A percentile compares a stretch with the other conserved stretches of the same genome.
Conservation (phyloP, 2,113 vertebrate genomes). For the Gallinago paraguaiae region DNA sequence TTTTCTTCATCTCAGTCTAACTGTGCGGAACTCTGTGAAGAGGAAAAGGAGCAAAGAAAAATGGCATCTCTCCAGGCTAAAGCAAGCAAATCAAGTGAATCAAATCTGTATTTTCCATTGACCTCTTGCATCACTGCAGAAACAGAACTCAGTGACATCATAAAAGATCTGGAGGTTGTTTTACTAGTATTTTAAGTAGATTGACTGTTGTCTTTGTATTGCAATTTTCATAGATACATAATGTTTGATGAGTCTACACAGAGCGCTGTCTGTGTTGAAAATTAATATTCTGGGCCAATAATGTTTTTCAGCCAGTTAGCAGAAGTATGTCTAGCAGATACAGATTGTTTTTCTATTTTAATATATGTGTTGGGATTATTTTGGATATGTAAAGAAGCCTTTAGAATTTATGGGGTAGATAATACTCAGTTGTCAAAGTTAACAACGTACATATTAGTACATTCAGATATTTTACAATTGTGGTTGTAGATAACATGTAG, state of each 20-base stretch:
- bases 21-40: constrained; percentile 67
- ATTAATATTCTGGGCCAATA: neutral
- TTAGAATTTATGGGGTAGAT: neutral
- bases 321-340: neutral
- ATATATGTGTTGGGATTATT: neutral
- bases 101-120: constrained; percentile 84
- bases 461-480: neutral
- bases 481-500: neutral
- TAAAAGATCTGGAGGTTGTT: constrained; percentile 90
- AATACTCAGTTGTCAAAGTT: neutral
- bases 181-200: neutral
- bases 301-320: neutral
- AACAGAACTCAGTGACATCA: constrained; percentile 88
- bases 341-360: neutral
- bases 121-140: constrained; percentile 90
- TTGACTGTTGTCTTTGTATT: neutral
- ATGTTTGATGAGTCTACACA: neutral
- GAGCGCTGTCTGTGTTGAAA: neutral
- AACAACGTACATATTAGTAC: neutral
- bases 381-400: neutral
- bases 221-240: neutral
- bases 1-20: constrained; percentile 59
- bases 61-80: constrained; percentile 82
- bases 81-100: constrained; percentile 54
- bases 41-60: constrained; percentile 84